A percentile compares a stretch with the other conserved stretches of the same genome.
These are phyloP conservation scores for Alosa sapidissima DNA, from an alignment of 2,797 vertebrate species.

Conservation along the genomic window DNA sequence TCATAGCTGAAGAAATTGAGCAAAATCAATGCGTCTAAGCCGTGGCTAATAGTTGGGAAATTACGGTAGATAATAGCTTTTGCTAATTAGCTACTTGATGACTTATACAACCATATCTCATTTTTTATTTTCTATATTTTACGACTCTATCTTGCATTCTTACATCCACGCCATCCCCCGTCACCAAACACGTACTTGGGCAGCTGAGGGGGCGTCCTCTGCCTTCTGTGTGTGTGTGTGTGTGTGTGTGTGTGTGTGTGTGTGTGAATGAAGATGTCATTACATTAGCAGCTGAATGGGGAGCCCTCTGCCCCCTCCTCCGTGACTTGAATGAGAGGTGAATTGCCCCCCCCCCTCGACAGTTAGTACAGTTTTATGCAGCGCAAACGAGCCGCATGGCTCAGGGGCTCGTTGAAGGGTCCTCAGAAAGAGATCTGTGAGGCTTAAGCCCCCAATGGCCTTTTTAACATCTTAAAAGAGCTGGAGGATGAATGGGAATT, in stretches of 20 bases:
- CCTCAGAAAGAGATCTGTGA: constrained; percentile 70
- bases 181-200: constrained; percentile 19
- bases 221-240: constrained; percentile 40
- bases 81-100: no score
- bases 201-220: constrained; percentile 43
- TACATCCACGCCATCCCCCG: constrained; percentile 23
- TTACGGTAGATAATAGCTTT: no score
- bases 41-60: no score
- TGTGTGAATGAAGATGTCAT: constrained; percentile 75
- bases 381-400: constrained; percentile 76
- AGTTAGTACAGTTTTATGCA: constrained; percentile 76
- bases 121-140: not conserved
- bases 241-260: constrained; percentile 16
- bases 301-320: constrained; percentile 29
- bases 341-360: constrained; percentile 58
- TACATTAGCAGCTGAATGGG: constrained; percentile 84
- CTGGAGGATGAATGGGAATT: constrained; percentile 37
- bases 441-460: constrained; percentile 74
- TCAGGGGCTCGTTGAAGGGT: constrained; percentile 73
- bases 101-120: no score
- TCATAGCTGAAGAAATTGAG: no score
- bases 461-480: constrained; percentile 77
- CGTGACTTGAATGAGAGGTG: constrained; percentile 45
- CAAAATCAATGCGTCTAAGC: no score
- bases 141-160: not conserved